Percentiles rank a stretch among this genome's conserved stretches.
phyloP scores from a whole-genome alignment of 2,113 vertebrate genomes.

The Rallus limicola region DNA sequence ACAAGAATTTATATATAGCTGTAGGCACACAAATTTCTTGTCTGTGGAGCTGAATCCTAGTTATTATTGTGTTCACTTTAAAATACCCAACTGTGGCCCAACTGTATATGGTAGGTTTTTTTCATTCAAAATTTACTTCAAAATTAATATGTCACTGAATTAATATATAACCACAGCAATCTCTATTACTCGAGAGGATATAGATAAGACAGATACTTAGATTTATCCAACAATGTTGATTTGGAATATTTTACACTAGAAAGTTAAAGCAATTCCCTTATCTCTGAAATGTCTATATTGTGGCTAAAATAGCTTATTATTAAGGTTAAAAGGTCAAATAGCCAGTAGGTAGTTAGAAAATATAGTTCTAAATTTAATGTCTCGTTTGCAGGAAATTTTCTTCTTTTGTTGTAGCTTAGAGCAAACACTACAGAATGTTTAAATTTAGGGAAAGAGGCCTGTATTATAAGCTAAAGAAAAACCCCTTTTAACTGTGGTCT shows the following conservation, averaged over 20 bases:
- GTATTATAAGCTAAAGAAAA: background rate
- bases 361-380: background rate
- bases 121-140: background rate
- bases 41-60: background rate
- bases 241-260: background rate
- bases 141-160: background rate
- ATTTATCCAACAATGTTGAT: background rate
- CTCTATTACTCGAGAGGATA: background rate
- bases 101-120: background rate
- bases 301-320: background rate
- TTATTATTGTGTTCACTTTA: background rate
- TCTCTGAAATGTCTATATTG: background rate
- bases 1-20: background rate
- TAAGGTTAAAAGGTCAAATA: background rate
- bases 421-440: background rate
- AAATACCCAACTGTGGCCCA: background rate
- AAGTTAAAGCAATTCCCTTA: background rate
- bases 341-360: background rate
- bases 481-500: background rate
- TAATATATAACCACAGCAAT: background rate
- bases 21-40: background rate
- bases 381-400: background rate
- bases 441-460: background rate
- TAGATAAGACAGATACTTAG: background rate
- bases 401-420: background rate